phyloP scores from a whole-genome alignment of 1,140 invertebrate genomes.

The Ectropis grisescens region DNA sequence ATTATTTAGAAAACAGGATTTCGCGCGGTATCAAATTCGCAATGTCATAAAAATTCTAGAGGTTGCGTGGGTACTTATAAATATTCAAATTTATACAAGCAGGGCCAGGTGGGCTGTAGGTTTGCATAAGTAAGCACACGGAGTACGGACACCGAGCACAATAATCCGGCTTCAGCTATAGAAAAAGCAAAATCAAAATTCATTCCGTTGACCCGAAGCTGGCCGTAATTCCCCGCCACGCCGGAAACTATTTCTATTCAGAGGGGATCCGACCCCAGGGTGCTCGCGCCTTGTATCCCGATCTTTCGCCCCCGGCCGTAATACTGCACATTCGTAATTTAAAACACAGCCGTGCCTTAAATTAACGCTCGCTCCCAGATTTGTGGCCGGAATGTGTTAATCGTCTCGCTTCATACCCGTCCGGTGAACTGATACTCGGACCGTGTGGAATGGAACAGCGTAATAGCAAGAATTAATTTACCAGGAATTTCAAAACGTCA shows the following conservation, averaged over 20 bases:
- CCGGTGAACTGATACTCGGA: conserved; percentile 19
- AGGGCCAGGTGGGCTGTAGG: conserved; percentile 15
- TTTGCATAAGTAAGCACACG: conserved; percentile 28
- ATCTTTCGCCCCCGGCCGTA: conserved; percentile 17
- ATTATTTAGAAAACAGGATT: conserved; percentile 6
- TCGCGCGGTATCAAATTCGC: conserved; percentile 14
- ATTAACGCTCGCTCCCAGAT: conserved; percentile 16
- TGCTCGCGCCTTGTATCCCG: conserved; percentile 22
- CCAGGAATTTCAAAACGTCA: conserved; percentile 4
- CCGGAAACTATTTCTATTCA: conserved; percentile 54
- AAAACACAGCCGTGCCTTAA: conserved; percentile 14
- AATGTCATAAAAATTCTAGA: conserved; percentile 20
- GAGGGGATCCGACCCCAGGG: conserved; percentile 33
- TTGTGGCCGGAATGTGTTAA: conserved; percentile 24
- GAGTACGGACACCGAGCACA: conserved; percentile 20
- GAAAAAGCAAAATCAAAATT: conserved; percentile 57
- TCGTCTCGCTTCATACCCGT: conserved; percentile 12
- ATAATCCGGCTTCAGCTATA: conserved; percentile 26
- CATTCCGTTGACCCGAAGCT: conserved; percentile 37
- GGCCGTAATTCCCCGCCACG: conserved; percentile 29
- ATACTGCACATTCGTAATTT: conserved; percentile 21
- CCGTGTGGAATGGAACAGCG: conserved; percentile 13
- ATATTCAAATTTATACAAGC: conserved; percentile 32
- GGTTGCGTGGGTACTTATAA: conserved; percentile 13
- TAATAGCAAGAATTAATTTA: conserved; percentile 9